Evolutionary conservation across 2,113 vertebrate species (phyloP), one percentile per base, ranked within the genome.

Genomic region (Podilymbus podiceps): DNA sequence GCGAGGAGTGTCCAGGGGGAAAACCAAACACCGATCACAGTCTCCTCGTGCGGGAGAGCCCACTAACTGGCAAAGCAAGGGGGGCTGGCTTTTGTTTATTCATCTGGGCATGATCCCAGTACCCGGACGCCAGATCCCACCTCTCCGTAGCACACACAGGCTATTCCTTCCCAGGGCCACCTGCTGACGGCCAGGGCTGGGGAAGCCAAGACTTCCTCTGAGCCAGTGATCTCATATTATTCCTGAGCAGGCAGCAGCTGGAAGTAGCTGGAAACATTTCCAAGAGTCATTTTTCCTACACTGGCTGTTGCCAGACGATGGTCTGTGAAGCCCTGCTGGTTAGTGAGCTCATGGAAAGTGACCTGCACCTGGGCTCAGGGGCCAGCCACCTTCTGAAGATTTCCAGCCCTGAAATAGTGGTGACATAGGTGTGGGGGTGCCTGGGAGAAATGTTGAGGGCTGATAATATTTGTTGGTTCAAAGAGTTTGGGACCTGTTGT

Each of bases 221-320:
- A 95, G 68, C 31, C 58, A 68, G 69, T 85, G 92, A 90, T 91
- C 77, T 97, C 81, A 92, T 84, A 71, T 84, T 94, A 90, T 95
- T 95, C 72, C 84, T 95, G 64, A 2, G 5, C 44, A 79, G 67
- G 84, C 94, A 97, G 97, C 93, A 96, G 93, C 96, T 97, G 97
- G 90, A 94, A 90, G 80, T 94, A 93, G 86, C 96, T 96, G 93
- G 95, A 97, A 97, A 96, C 88, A 92, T 86, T 79, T 66, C 89
- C 85, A 92, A 95, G 79, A 95, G 76, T 91, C 89, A 88, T 71
- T 96, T 96, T 97, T 96, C 78, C 78, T 83, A 42, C 33, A 60
- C 35, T 0, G 1, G 66, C 87, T 93, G 62, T 40, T 96, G 73
- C 56, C 84, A 89, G 75, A 85, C 0, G 2, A 85, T 58, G 75